Evolutionary conservation across 2,888 invertebrate species (phyloP).

Genomic region (Heliconius charithonia): DNA sequence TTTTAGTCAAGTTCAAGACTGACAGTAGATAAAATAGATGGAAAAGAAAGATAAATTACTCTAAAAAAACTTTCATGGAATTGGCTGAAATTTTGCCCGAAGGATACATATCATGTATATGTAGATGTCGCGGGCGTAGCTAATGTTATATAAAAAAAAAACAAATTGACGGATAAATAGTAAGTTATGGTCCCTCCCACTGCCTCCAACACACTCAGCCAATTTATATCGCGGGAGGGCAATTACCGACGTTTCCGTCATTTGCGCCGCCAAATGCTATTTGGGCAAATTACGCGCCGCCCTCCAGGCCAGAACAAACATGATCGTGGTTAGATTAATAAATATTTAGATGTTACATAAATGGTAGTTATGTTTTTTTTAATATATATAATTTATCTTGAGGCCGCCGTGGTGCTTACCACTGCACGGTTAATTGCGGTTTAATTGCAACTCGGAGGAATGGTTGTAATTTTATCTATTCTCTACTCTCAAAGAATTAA

Average conservation of each 20-base stretch:
- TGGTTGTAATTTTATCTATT: no score
- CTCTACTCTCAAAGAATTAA: no score
- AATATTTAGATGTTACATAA: background rate
- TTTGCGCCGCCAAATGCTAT: constrained; percentile 73
- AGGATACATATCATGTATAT: no score
- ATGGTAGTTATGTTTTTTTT: background rate
- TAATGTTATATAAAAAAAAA: background rate
- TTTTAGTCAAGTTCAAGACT: no score
- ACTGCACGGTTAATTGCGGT: no score
- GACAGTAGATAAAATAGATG: no score
- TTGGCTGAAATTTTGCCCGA: no score
- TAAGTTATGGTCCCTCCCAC: constrained; percentile 61
- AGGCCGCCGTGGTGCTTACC: background rate
- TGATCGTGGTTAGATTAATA: constrained; percentile 37
- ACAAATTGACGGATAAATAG: constrained; percentile 46
- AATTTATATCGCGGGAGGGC: constrained; percentile 78
- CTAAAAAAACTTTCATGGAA: no score
- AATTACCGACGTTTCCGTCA: constrained; percentile 74
- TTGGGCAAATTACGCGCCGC: constrained; percentile 67
- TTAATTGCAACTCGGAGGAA: no score
- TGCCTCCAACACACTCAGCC: constrained; percentile 75
- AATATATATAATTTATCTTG: background rate
- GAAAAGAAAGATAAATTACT: no score
- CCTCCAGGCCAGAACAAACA: constrained; percentile 57
- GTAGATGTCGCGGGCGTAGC: background rate